Conservation (phyloP, 2,113 vertebrate genomes). For the Corythaeola cristata region DNA sequence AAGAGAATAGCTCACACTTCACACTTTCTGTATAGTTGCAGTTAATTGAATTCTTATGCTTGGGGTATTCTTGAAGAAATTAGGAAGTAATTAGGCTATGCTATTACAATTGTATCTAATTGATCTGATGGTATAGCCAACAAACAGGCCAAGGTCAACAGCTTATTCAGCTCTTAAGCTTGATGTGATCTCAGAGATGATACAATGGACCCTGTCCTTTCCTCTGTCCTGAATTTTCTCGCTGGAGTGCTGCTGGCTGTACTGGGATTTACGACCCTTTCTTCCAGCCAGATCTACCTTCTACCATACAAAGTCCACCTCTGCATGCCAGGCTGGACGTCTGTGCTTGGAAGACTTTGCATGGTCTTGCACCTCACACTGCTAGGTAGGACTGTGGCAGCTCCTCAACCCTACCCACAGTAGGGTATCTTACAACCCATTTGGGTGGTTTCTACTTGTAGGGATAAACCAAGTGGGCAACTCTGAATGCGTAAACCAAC, state of each 20-base stretch:
- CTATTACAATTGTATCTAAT: constrained; percentile 47
- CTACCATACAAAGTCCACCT: not conserved
- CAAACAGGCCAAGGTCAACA: constrained; percentile 37
- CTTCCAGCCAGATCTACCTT: not conserved
- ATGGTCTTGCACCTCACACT: not conserved
- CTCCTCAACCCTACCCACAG: not conserved
- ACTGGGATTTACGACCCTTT: not conserved
- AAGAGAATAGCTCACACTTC: constrained; percentile 17
- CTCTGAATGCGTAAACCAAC: not conserved
- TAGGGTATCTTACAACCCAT: not conserved
- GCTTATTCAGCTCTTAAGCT: constrained; percentile 24
- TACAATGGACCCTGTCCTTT: not conserved
- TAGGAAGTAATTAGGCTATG: constrained; percentile 40
- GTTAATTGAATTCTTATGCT: constrained; percentile 57
- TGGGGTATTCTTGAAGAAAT: constrained; percentile 53
- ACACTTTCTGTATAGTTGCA: constrained; percentile 29
- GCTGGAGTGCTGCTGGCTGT: not conserved
- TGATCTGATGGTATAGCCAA: constrained; percentile 16
- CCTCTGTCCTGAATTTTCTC: not conserved
- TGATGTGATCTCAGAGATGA: not conserved
- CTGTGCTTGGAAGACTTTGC: not conserved
- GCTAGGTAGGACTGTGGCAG: not conserved
- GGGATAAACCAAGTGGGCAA: not conserved
- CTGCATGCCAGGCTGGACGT: not conserved
- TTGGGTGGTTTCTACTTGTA: not conserved